Conservation (phyloP, 2,797 vertebrate genomes). For the Pantherophis vulpinus region DNA sequence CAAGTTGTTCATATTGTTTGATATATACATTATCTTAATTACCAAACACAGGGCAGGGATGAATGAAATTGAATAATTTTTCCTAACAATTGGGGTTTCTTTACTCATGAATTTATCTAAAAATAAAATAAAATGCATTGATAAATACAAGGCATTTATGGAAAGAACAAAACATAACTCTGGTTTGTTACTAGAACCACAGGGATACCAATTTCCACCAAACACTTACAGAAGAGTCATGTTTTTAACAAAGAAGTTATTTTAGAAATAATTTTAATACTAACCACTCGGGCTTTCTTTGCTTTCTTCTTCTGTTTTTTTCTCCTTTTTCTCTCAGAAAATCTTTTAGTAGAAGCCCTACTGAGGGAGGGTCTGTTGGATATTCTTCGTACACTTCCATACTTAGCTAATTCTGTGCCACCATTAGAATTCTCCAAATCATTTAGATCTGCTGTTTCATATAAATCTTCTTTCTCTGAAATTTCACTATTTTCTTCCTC, state of each 20-base stretch:
- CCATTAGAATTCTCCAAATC: neutral
- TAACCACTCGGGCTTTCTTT: constrained; percentile 39
- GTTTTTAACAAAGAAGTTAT: neutral
- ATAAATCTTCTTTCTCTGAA: constrained; percentile 15
- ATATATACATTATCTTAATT: constrained; percentile 16
- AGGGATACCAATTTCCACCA: neutral
- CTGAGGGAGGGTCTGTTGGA: constrained; percentile 41
- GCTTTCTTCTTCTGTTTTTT: constrained; percentile 14
- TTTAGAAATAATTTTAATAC: constrained; percentile 28
- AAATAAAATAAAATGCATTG: neutral
- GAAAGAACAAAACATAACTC: neutral
- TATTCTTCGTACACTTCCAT: constrained; percentile 31
- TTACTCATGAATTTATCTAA: constrained; percentile 7
- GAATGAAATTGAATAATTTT: neutral
- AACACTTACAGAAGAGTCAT: neutral
- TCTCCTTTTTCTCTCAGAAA: constrained; percentile 38
- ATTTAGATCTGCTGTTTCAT: neutral
- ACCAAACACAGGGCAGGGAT: constrained; percentile 7
- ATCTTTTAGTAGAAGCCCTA: constrained; percentile 36
- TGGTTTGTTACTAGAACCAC: neutral
- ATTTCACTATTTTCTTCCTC: constrained; percentile 41
- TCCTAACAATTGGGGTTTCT: constrained; percentile 12
- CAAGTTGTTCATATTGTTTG: constrained; percentile 15
- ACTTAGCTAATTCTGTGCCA: neutral
- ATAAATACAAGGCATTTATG: constrained; percentile 14